A percentile compares a stretch with the other conserved stretches of the same genome.
These are phyloP conservation scores for Danionella dracula DNA, from an alignment of 2,797 vertebrate species.

Conservation along the genomic window DNA sequence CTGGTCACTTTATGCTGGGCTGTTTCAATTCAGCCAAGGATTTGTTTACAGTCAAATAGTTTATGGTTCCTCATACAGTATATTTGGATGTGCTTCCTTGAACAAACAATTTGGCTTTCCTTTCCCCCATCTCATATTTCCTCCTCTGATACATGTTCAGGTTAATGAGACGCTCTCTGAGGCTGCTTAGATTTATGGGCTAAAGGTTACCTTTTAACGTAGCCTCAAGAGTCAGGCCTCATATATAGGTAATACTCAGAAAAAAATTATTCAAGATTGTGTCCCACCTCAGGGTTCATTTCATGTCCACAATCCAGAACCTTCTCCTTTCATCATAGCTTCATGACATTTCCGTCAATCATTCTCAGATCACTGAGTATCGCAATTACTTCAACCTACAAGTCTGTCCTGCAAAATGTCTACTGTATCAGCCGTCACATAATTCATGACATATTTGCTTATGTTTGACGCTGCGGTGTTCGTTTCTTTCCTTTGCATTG, in stretches of 20 bases:
- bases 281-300: conserved; percentile 19
- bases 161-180: not conserved
- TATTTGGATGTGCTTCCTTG: too few species aligned
- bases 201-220: conserved; percentile 4
- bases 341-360: conserved; percentile 21
- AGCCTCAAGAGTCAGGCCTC: conserved; percentile 4
- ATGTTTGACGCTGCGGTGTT: conserved; percentile 26
- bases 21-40: conserved; percentile 40
- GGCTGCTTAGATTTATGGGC: conserved; percentile 10
- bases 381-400: not conserved
- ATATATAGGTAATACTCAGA: not conserved
- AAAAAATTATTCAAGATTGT: conserved; percentile 14
- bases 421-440: conserved; percentile 4
- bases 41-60: conserved; percentile 39
- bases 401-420: conserved; percentile 3
- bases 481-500: conserved; percentile 26
- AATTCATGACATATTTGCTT: conserved; percentile 24
- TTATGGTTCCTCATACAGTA: conserved; percentile 36
- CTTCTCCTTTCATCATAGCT: conserved; percentile 22
- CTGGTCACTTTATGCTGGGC: conserved; percentile 36
- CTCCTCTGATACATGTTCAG: too few species aligned
- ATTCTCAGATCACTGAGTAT: conserved; percentile 11
- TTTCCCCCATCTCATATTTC: too few species aligned
- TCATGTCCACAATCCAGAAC: conserved; percentile 20
- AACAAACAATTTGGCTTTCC: too few species aligned